These are phyloP conservation scores for Leptopilina boulardi DNA, from an alignment of 1,140 invertebrate species.

Conservation along the genomic window DNA sequence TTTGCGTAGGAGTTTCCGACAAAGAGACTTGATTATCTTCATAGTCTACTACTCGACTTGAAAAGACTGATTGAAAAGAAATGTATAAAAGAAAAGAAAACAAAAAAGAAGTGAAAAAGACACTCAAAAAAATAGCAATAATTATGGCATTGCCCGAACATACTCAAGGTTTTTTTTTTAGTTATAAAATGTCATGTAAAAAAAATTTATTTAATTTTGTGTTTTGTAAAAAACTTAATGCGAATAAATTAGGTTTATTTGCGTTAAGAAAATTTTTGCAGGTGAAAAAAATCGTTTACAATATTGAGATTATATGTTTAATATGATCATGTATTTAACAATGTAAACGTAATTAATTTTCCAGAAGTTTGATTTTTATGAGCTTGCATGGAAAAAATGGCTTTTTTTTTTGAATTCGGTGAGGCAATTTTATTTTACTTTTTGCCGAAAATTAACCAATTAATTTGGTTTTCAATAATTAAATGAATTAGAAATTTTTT, in stretches of 20 bases:
- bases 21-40: conserved; percentile 24
- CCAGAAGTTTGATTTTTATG: conserved; percentile 15
- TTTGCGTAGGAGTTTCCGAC: conserved; percentile 35
- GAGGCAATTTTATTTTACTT: conserved; percentile 11
- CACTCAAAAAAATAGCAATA: conserved; percentile 13
- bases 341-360: conserved; percentile 17
- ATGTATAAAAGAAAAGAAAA: conserved; percentile 19
- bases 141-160: conserved; percentile 24
- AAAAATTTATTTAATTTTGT: conserved; percentile 25
- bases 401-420: background rate
- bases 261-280: conserved; percentile 38
- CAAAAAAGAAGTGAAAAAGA: conserved; percentile 21
- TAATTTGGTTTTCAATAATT: background rate
- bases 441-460: background rate
- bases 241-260: conserved; percentile 49
- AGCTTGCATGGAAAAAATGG: background rate
- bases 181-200: conserved; percentile 26
- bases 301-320: background rate
- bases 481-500: background rate
- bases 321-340: conserved; percentile 8
- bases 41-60: conserved; percentile 37
- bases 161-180: conserved; percentile 39
- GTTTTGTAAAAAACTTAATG: conserved; percentile 23
- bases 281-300: conserved; percentile 2
- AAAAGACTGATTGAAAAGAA: conserved; percentile 37